phyloP scores from a whole-genome alignment of 35 echinoderm and acorn worm species.

The Eucidaris tribuloides region DNA sequence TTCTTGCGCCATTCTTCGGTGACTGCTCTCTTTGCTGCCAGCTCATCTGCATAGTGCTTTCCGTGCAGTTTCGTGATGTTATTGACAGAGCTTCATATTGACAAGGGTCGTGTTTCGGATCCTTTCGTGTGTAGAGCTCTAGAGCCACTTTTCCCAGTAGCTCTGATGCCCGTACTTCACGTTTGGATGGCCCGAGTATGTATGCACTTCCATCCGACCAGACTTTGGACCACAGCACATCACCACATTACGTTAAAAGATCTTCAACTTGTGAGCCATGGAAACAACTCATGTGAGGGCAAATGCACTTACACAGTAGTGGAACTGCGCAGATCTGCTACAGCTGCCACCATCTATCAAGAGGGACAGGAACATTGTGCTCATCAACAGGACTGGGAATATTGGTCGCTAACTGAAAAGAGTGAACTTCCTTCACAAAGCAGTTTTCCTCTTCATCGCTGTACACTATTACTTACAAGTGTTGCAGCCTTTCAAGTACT shows the following conservation, averaged over 20 bases:
- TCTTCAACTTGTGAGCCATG: slow-evolving; percentile 19
- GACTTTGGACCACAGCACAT: not conserved
- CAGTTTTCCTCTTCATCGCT: not conserved
- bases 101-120: not conserved
- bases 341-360: slow-evolving; percentile 17
- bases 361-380: not conserved
- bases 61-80: not conserved
- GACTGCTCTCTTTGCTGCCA: not conserved
- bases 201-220: not conserved
- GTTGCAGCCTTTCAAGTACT: not conserved
- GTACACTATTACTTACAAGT: not conserved
- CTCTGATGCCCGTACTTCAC: not conserved
- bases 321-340: not conserved
- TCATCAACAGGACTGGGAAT: not conserved
- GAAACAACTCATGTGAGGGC: not conserved
- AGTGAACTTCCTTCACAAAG: not conserved
- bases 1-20: not conserved
- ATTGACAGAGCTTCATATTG: not conserved
- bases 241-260: slow-evolving; percentile 19
- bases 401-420: not conserved
- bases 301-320: not conserved
- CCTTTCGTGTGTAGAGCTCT: not conserved
- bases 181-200: not conserved
- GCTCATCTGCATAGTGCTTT: not conserved
- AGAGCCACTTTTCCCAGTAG: not conserved